phyloP scores from a whole-genome alignment of 2,113 vertebrate species.

The Rattus norvegicus region DNA sequence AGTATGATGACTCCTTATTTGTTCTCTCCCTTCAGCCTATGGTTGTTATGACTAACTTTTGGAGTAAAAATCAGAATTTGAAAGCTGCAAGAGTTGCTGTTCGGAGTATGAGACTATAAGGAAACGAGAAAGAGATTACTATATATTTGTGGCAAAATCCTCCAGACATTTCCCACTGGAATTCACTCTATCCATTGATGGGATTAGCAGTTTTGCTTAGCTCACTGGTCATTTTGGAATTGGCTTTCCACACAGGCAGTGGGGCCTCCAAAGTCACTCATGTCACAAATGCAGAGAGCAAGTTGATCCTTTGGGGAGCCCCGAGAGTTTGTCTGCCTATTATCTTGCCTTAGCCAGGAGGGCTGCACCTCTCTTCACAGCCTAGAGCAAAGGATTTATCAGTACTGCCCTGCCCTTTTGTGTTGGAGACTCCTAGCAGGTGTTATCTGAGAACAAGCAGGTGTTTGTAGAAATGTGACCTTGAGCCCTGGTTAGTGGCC shows the following conservation, averaged over 20 bases:
- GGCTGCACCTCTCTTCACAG: slow-evolving; percentile 46
- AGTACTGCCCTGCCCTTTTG: slow-evolving; percentile 64
- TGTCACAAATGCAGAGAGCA: slow-evolving; percentile 73
- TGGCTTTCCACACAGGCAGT: background rate
- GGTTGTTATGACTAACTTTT: background rate
- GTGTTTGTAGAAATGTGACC: slow-evolving; percentile 84
- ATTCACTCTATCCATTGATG: background rate
- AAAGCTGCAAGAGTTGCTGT: background rate
- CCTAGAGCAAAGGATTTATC: slow-evolving; percentile 69
- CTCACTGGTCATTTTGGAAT: slow-evolving; percentile 27
- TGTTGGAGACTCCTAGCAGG: slow-evolving; percentile 80
- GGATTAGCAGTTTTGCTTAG: background rate
- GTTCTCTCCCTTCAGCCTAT: background rate
- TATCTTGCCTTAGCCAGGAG: slow-evolving; percentile 71
- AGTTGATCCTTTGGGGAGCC: slow-evolving; percentile 73
- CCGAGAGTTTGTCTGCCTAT: slow-evolving; percentile 68
- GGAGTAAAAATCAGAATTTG: slow-evolving; percentile 34
- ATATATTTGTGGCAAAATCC: background rate
- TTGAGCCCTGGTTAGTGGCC: slow-evolving; percentile 80
- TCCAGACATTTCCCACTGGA: background rate
- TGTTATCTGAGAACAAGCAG: slow-evolving; percentile 84
- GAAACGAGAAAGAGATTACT: slow-evolving; percentile 9
- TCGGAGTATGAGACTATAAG: slow-evolving; percentile 43
- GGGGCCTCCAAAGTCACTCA: slow-evolving; percentile 72
- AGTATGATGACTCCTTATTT: background rate